Evolutionary conservation across 2,113 vertebrate genomes (phyloP), one percentile per base, ranked within the genome.

Genomic region (Callorhinus ursinus): DNA sequence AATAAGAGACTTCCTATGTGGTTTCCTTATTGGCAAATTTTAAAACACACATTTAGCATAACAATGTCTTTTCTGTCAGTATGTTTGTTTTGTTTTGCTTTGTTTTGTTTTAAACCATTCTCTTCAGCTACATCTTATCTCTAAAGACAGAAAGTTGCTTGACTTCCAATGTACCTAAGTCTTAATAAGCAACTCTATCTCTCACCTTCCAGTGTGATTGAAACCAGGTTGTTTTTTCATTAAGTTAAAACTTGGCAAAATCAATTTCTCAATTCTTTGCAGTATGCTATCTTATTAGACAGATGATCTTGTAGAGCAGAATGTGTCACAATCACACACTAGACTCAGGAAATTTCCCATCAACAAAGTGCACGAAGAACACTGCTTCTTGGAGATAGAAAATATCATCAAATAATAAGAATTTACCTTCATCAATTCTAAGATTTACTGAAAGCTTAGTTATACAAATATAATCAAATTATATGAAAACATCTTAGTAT

Each of bases 231-330:
- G 90, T 79, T 96, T 98, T 96, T 96, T 95, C 94, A 97, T 98
- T 96, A 97, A 97, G 79, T 88, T 90, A 97, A 97, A 98, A 96
- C 87, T 71, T 91, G 80, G 69, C 11, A 96, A 97, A 95, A 97
- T 98, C 95, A 98, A 97, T 97, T 96, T 97, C 51, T 95, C 96
- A 93, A 94, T 97, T 90, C 97, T 96, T 97, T 82, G 77, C 86
- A 96, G 90, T 96, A 96, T 93, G 74, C 69, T 98, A 92, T 97
- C 97, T 96, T 96, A 87, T 96, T 97, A 97, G 90, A 97, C 94
- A 92, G 94, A 97, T 90, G 94, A 97, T 97, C 93, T 93, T 95
- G 49, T 61, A 88, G 22, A 84, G 65, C 28, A 89, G 80, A 96
- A 77, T 74, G 61, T 95, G 90, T 90, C 89, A 95, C 77, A 83